These are phyloP conservation scores for Meiosimyza decipiens DNA, from an alignment of 2,888 invertebrate species.

Conservation along the genomic window DNA sequence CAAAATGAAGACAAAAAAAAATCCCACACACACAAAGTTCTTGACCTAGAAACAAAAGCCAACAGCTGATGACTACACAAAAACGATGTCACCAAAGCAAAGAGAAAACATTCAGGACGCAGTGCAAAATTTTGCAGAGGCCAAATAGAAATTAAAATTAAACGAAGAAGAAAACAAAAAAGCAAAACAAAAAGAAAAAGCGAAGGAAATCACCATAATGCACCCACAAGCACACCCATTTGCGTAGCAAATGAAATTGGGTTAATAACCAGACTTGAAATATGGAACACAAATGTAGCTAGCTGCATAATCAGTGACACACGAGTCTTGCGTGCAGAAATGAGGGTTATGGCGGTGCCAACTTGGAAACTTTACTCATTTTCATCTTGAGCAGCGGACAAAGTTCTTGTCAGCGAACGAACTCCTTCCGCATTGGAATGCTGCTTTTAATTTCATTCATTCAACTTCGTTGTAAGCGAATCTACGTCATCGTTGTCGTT, in stretches of 20 bases:
- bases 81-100: too few relatives aligned
- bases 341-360: not conserved
- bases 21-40: too few relatives aligned
- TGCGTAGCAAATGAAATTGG: slow-evolving; percentile 51
- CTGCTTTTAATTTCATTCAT: slow-evolving; percentile 64
- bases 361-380: slow-evolving; percentile 5
- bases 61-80: too few relatives aligned
- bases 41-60: too few relatives aligned
- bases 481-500: slow-evolving; percentile 42
- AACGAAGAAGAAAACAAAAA: slow-evolving; percentile 60
- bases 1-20: too few relatives aligned
- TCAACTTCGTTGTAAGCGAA: slow-evolving; percentile 51
- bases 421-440: slow-evolving; percentile 46
- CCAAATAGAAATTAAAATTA: slow-evolving; percentile 65
- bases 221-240: not conserved
- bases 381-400: slow-evolving; percentile 14
- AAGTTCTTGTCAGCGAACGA: slow-evolving; percentile 11
- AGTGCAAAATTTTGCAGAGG: too few relatives aligned
- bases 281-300: not conserved
- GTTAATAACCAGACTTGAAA: slow-evolving; percentile 58
- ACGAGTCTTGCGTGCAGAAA: not conserved
- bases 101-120: not conserved
- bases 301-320: slow-evolving; percentile 25
- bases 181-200: slow-evolving; percentile 31
- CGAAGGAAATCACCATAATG: slow-evolving; percentile 23